Evolutionary conservation across 1,140 invertebrate genomes (phyloP).

Genomic region (Orchesella cincta): DNA sequence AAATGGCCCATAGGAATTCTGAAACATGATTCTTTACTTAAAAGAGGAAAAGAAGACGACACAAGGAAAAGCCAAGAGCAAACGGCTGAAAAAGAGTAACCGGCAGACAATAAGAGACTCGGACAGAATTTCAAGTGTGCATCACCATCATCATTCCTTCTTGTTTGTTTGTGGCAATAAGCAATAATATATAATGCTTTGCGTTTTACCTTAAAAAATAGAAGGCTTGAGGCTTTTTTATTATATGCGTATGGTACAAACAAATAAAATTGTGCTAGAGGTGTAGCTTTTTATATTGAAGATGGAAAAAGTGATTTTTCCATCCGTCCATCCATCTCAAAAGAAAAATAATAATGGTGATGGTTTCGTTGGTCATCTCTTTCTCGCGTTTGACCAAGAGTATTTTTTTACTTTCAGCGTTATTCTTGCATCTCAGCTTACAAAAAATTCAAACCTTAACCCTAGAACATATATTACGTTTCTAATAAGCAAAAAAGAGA

Average conservation of each 20-base stretch:
- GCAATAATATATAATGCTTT: background rate
- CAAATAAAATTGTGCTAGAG: too few relatives aligned
- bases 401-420: background rate
- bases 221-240: slow-evolving; percentile 6
- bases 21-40: slow-evolving; percentile 27
- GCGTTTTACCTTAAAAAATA: background rate
- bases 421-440: background rate
- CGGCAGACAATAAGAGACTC: slow-evolving; percentile 1
- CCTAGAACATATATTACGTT: too few relatives aligned
- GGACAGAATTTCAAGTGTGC: slow-evolving; percentile 27
- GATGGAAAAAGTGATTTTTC: background rate
- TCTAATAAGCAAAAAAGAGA: too few relatives aligned
- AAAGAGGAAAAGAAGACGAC: background rate
- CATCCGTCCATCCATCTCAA: background rate
- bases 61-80: background rate
- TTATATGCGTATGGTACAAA: too few relatives aligned
- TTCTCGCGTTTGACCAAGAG: background rate
- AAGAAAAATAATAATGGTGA: too few relatives aligned
- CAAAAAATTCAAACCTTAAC: background rate
- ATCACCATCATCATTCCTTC: background rate
- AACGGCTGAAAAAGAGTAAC: slow-evolving; percentile 1
- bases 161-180: too few relatives aligned
- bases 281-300: slow-evolving; percentile 18
- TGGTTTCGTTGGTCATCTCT: background rate
- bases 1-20: slow-evolving; percentile 24